phyloP scores from a whole-genome alignment of 2,888 invertebrate genomes.

The Idaea aversata region DNA sequence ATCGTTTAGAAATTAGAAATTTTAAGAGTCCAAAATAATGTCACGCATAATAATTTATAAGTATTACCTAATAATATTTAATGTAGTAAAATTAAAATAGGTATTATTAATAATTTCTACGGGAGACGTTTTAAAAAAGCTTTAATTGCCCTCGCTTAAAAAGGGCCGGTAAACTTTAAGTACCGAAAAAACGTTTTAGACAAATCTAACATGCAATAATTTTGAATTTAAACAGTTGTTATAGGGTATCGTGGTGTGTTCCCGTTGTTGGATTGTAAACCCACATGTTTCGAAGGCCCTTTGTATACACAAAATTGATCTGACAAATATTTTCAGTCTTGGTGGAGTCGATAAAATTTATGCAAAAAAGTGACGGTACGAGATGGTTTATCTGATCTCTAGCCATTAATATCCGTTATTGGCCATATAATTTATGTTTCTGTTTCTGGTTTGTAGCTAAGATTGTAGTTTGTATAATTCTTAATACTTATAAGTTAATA shows the following conservation, averaged over 20 bases:
- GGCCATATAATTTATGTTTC: no score
- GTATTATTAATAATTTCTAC: not conserved
- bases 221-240: constrained; percentile 34
- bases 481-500: no score
- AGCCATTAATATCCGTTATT: no score
- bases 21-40: not conserved
- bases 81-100: not conserved
- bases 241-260: constrained; percentile 41
- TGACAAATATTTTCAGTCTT: not conserved
- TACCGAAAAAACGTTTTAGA: constrained; percentile 27
- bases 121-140: not conserved
- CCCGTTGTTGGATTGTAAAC: constrained; percentile 39
- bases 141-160: not conserved
- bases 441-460: no score
- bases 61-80: not conserved
- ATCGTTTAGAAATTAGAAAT: not conserved
- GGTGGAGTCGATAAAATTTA: not conserved
- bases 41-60: not conserved
- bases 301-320: not conserved
- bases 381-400: no score
- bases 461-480: no score
- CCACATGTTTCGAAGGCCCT: constrained; percentile 44
- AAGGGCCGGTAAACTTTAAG: constrained; percentile 15
- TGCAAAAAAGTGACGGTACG: no score
- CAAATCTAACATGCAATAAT: constrained; percentile 34